Base-by-base conservation (phyloP, 2,113 vertebrate species). In the Monarcha castaneiventris region DNA sequence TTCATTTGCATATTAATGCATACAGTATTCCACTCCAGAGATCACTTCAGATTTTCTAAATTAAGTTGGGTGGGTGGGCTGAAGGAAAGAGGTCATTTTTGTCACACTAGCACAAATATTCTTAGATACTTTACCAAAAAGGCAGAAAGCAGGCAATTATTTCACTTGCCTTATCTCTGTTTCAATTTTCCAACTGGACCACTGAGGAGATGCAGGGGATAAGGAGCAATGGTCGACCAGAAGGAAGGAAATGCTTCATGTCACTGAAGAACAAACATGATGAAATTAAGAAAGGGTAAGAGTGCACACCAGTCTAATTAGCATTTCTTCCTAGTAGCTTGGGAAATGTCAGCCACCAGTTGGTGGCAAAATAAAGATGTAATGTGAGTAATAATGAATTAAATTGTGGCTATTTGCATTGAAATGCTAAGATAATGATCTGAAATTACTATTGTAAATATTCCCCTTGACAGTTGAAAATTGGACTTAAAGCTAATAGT, bases 281-380 rank as follows among this genome's bases (percentile, higher is more conserved):
- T 79, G 66, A 94, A 94, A 97, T 95, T 97, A 96, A 96, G 95
- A 98, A 98, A 98, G 97, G 96, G 96, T 98, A 97, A 97, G 97
- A 97, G 97, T 96, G 97, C 97, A 97, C 93, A n/a, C 35, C 96
- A 96, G 94, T 88, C 96, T 98, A 97, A 98, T 98, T 98, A 98
- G 98, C 97, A 98, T 98, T 98, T 98, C 96, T 97, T 98, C 96
- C 96, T 94, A 89, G 97, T 97, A 97, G 95, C 92, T 97, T 95
- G 97, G 94, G 97, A 98, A 98, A 98, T 98, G 98, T 98, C 98
- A 98, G 96, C 97, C 97, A 98, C 97, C 98, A 97, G 98, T 98
- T 98, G 98, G 98, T 98, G 97, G 97, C 97, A 98, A 98, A 98
- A 98, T 98, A 98, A 98, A 98, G 98, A 98, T 97, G 97, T 97